Evolutionary conservation across 1,140 invertebrate species (phyloP), one percentile per base, ranked within the genome.

Genomic region (Listronotus bonariensis): DNA sequence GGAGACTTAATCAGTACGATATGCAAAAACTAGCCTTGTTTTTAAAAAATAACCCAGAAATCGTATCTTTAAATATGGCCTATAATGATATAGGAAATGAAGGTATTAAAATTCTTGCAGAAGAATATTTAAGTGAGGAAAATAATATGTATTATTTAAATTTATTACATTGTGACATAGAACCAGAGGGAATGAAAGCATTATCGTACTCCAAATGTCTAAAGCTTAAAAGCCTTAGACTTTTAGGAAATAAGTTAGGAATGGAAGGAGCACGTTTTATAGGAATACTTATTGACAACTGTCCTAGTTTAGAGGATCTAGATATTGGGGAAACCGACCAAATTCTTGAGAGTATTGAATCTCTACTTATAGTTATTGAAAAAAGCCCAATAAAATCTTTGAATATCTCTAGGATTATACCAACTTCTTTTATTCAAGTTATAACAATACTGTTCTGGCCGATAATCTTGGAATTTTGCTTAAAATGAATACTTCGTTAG

Each of bases 301-400:
- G 82, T 72, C 69, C 66, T 14, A 78, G 68, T 41, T 65, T 87
- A 0, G 71, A 80, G 41, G 75, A 75, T 67, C 73, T 82, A n/a
- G 84, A 86, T 68, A 69, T 86, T 9, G 84, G 80, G 0, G 81
- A 86, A 60, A 82, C 82, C 0, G 78, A 80, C 62, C 82, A 84
- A 48, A 84, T 79, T 0, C 68, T 82, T 14, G 74, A 76, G 1
- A 83, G 82, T 68, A 76, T 86, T 7, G 80, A 82, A 66, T 62
- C 58, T 14, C 58, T 74, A 15, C 61, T 73, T 14, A 61, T 62
- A 41, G 59, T 64, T 10, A 65, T 68, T 3, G 62, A 59, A 36
- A 77, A 76, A 59, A 75, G 68, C n/a, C 79, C 74, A 8, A 46
- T 87, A n/a, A 81, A 79, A 76, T 74, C 80, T 0, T 69, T 87